These are phyloP conservation scores for Campoletis raptor DNA, from an alignment of 2,888 invertebrate genomes.

Conservation along the genomic window DNA sequence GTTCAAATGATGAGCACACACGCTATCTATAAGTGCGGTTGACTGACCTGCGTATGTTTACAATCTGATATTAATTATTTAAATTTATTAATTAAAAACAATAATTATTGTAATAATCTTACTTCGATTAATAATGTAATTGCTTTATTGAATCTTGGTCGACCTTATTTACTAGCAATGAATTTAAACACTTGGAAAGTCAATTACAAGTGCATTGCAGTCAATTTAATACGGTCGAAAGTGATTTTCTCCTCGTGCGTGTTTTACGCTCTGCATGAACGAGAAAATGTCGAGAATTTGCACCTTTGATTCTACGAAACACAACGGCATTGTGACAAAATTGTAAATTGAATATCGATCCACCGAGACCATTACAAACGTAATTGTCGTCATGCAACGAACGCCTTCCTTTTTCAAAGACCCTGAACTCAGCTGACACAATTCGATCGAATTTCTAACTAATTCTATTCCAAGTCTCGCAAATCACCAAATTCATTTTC, in stretches of 20 bases:
- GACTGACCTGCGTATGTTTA: constrained; percentile 21
- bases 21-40: constrained; percentile 26
- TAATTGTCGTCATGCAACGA: constrained; percentile 75
- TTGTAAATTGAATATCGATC: constrained; percentile 84
- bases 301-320: constrained; percentile 74
- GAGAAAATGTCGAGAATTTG: constrained; percentile 15
- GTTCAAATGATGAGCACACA: constrained; percentile 16
- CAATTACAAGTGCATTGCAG: neutral
- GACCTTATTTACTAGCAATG: neutral
- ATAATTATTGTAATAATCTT: neutral
- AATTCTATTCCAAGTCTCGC: constrained; percentile 22
- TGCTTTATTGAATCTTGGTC: neutral
- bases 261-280: neutral
- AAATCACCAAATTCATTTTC: neutral
- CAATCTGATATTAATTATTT: constrained; percentile 9
- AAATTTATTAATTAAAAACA: constrained; percentile 10
- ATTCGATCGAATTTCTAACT: constrained; percentile 33
- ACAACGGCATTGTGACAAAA: constrained; percentile 81
- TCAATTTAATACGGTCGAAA: neutral
- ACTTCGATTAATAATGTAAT: neutral
- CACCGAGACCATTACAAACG: constrained; percentile 60
- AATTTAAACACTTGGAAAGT: neutral
- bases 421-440: constrained; percentile 49
- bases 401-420: constrained; percentile 39
- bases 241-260: neutral